phyloP scores from a whole-genome alignment of 2,888 invertebrate species.

The Chrysolina haemoptera region DNA sequence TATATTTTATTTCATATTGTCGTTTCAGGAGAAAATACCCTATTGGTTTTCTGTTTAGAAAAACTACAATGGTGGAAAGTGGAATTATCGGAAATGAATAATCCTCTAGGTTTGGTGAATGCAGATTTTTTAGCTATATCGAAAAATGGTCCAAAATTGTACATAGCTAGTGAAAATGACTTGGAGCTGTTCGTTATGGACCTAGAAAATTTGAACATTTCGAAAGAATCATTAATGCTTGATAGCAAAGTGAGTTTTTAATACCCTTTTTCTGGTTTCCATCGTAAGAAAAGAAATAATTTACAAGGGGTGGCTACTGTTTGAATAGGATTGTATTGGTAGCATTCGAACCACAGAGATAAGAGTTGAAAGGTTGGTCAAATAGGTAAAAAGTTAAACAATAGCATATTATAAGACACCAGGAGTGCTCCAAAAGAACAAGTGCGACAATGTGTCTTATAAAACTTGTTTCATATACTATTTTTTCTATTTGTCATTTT shows the following conservation, averaged over 20 bases:
- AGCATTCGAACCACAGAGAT: background rate
- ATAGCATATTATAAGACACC: too few species aligned
- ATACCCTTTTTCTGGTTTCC: too few species aligned
- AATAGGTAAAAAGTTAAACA: background rate
- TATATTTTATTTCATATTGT: background rate
- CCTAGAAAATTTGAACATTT: constrained; percentile 53
- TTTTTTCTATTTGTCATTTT: too few species aligned
- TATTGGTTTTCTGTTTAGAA: constrained; percentile 61
- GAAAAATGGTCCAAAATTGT: constrained; percentile 61
- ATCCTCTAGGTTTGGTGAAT: constrained; percentile 52
- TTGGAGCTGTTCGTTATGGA: constrained; percentile 63
- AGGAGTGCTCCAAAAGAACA: too few species aligned
- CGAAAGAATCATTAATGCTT: constrained; percentile 44
- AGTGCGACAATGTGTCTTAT: too few species aligned
- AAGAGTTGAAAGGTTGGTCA: background rate
- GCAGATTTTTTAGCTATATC: constrained; percentile 65
- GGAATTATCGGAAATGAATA: constrained; percentile 52
- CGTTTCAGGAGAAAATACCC: constrained; percentile 51
- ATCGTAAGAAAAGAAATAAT: too few species aligned
- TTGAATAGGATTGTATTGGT: background rate
- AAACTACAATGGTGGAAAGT: constrained; percentile 64
- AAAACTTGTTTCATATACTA: too few species aligned
- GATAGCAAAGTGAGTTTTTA: constrained; percentile 31
- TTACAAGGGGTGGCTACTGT: background rate
- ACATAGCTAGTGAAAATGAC: constrained; percentile 61